Evolutionary conservation across 2,888 invertebrate genomes (phyloP).

Genomic region (Drosophila prostipennis): DNA sequence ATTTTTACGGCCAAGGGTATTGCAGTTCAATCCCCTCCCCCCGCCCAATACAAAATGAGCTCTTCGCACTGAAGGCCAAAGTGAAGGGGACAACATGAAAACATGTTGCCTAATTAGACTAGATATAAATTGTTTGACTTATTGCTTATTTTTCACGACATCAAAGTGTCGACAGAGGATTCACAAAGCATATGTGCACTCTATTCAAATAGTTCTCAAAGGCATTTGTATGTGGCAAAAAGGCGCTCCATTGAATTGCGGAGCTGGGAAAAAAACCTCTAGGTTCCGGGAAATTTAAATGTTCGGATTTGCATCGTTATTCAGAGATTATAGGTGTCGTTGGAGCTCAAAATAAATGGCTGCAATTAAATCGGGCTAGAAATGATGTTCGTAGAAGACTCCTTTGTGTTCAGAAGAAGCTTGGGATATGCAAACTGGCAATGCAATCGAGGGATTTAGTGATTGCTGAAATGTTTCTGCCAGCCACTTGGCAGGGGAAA

Average conservation of each 20-base stretch:
- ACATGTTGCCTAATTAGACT: background rate
- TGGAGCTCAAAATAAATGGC: background rate
- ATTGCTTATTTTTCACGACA: background rate
- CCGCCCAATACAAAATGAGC: background rate
- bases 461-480: conserved; percentile 8
- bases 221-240: background rate
- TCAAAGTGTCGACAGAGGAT: background rate
- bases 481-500: background rate
- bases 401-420: background rate
- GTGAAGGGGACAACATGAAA: background rate
- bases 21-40: background rate
- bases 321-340: background rate
- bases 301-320: background rate
- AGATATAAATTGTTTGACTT: background rate
- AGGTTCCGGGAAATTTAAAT: too few species aligned
- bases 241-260: too few species aligned
- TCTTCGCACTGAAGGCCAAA: background rate
- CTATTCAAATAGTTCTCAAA: background rate
- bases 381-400: background rate
- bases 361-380: background rate
- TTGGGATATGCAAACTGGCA: conserved; percentile 7
- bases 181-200: background rate
- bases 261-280: background rate
- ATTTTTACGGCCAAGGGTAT: background rate
- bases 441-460: conserved; percentile 2